These are phyloP conservation scores for Osmerus mordax DNA, from an alignment of 2,113 vertebrate species.

Conservation along the genomic window DNA sequence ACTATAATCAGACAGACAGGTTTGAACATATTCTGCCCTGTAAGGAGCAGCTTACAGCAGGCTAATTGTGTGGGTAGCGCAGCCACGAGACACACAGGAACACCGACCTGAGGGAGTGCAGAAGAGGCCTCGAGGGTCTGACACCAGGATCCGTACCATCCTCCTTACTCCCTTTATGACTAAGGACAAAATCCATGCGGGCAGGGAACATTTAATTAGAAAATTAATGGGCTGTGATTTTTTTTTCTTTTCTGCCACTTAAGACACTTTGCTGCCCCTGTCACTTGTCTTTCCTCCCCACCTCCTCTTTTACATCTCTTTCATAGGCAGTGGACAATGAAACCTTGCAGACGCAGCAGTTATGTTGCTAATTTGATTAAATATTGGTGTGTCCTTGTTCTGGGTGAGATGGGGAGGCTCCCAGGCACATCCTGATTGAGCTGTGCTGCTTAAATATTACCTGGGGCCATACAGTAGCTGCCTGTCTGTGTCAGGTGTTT, in stretches of 20 bases:
- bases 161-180: slow-evolving; percentile 62
- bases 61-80: slow-evolving; percentile 59
- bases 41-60: slow-evolving; percentile 24
- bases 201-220: slow-evolving; percentile 62
- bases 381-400: slow-evolving; percentile 43
- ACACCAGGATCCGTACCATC: slow-evolving; percentile 50
- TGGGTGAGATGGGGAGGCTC: slow-evolving; percentile 43
- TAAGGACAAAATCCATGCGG: slow-evolving; percentile 65
- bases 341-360: slow-evolving; percentile 45
- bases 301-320: slow-evolving; percentile 37
- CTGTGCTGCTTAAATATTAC: neutral
- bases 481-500: neutral
- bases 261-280: slow-evolving; percentile 51
- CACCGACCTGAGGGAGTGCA: slow-evolving; percentile 39
- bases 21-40: slow-evolving; percentile 61
- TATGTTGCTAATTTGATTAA: slow-evolving; percentile 51
- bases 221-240: slow-evolving; percentile 65
- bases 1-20: slow-evolving; percentile 57
- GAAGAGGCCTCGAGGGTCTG: slow-evolving; percentile 30
- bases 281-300: slow-evolving; percentile 25
- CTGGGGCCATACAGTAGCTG: neutral
- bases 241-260: slow-evolving; percentile 47
- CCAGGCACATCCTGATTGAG: slow-evolving; percentile 22
- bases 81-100: slow-evolving; percentile 36
- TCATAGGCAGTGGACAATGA: slow-evolving; percentile 25